Percentiles rank a stretch among this genome's conserved stretches.
Evolutionary conservation across 2,888 invertebrate species (phyloP).

Genomic region (Phyllotreta striolata): DNA sequence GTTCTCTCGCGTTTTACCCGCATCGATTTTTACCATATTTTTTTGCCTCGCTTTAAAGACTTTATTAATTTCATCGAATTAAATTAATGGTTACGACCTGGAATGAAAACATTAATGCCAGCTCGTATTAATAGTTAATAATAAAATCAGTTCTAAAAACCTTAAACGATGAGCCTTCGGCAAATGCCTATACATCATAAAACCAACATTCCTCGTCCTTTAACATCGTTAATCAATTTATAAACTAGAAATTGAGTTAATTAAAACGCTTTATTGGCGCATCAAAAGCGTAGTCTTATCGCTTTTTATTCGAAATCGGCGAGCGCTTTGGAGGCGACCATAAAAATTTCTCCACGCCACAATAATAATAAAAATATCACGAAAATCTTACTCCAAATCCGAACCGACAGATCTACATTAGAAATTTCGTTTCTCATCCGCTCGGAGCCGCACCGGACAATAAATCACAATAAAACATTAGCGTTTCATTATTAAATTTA

Average conservation of each 20-base stretch:
- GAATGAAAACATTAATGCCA: slow-evolving; percentile 19
- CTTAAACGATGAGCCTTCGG: slow-evolving; percentile 12
- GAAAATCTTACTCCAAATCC: background rate
- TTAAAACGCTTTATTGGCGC: background rate
- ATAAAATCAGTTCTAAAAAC: slow-evolving; percentile 11
- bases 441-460: background rate
- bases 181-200: slow-evolving; percentile 7
- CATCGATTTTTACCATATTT: slow-evolving; percentile 25
- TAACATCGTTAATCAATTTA: slow-evolving; percentile 16
- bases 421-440: slow-evolving; percentile 6
- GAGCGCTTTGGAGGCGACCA: too few relatives aligned
- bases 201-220: background rate
- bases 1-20: slow-evolving; percentile 40
- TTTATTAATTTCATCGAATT: slow-evolving; percentile 17
- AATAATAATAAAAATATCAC: slow-evolving; percentile 1
- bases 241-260: slow-evolving; percentile 10
- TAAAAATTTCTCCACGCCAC: background rate
- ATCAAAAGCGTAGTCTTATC: too few relatives aligned
- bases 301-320: too few relatives aligned
- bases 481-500: too few relatives aligned
- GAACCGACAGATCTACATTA: slow-evolving; percentile 3
- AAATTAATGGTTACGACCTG: slow-evolving; percentile 19
- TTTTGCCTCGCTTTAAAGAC: background rate
- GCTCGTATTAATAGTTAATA: slow-evolving; percentile 15
- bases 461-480: background rate